These are phyloP conservation scores for Etheostoma spectabile DNA, from an alignment of 2,113 vertebrate species.

Conservation along the genomic window DNA sequence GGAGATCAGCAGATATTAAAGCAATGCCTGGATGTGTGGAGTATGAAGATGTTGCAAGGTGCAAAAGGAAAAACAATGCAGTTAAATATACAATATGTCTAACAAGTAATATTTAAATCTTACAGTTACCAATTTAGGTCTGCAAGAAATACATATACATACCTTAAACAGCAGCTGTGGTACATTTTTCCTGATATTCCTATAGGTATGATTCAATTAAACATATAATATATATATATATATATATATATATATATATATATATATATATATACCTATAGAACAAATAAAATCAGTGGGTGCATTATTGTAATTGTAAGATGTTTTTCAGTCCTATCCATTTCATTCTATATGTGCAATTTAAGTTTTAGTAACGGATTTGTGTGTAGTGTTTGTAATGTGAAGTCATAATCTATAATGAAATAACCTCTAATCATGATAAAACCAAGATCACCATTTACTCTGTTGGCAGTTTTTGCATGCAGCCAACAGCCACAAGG, in stretches of 20 bases:
- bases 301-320: background rate
- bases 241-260: no score
- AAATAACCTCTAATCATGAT: background rate
- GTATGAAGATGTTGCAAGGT: background rate
- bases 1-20: background rate
- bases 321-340: background rate
- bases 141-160: background rate
- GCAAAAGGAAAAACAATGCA: background rate
- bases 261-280: background rate
- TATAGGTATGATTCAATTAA: no score
- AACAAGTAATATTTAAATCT: background rate
- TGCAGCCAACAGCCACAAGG: conserved; percentile 52
- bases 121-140: background rate
- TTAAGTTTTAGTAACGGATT: background rate
- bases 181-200: background rate
- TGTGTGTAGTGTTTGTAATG: background rate
- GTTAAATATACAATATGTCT: background rate
- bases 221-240: no score
- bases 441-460: background rate
- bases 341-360: background rate
- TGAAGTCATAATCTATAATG: background rate
- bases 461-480: conserved; percentile 4
- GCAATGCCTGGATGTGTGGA: background rate
- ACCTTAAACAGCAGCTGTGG: background rate
- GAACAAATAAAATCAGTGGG: background rate